A percentile compares a stretch with the other conserved stretches of the same genome.
Evolutionary conservation across 2,797 vertebrate genomes (phyloP).

Genomic region (Diplodus puntazzo): DNA sequence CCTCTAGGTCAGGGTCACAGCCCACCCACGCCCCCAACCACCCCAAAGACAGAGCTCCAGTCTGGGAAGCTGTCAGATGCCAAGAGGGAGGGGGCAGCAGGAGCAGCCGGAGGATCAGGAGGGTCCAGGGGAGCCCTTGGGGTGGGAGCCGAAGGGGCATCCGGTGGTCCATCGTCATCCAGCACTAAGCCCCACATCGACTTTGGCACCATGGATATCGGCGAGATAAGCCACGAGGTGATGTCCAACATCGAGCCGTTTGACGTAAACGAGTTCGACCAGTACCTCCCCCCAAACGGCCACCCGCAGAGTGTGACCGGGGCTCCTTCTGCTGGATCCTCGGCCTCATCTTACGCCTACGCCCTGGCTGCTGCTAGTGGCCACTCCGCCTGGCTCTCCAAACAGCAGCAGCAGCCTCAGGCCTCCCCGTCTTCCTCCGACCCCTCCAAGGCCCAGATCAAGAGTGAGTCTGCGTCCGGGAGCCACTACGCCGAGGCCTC

Average conservation of each 20-base stretch:
- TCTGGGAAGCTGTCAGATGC: conserved; percentile 89
- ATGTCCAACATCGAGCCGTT: conserved; percentile 99
- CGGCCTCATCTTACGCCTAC: conserved; percentile 88
- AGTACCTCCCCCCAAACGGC: conserved; percentile 97
- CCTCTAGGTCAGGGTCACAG: conserved; percentile 94
- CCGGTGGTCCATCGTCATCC: conserved; percentile 81
- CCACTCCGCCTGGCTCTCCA: conserved; percentile 91
- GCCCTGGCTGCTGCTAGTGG: conserved; percentile 93
- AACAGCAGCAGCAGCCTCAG: conserved; percentile 88
- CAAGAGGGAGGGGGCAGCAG: conserved; percentile 91
- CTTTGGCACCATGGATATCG: conserved; percentile 99
- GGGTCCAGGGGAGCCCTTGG: conserved; percentile 85
- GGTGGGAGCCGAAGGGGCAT: conserved; percentile 87
- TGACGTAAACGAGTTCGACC: conserved; percentile 98
- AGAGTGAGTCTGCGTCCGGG: conserved; percentile 82
- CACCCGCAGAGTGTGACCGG: conserved; percentile 89
- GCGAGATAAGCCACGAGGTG: conserved; percentile 98
- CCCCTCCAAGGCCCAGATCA: conserved; percentile 86
- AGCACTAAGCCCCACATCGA: conserved; percentile 96
- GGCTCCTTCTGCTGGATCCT: conserved; percentile 68
- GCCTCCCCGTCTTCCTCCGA: conserved; percentile 82
- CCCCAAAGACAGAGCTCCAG: conserved; percentile 98
- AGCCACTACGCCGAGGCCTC: conserved; percentile 92
- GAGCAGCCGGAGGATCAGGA: conserved; percentile 72
- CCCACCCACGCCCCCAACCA: conserved; percentile 97